phyloP scores from a whole-genome alignment of 2,888 invertebrate genomes.

The Suillia variegata region DNA sequence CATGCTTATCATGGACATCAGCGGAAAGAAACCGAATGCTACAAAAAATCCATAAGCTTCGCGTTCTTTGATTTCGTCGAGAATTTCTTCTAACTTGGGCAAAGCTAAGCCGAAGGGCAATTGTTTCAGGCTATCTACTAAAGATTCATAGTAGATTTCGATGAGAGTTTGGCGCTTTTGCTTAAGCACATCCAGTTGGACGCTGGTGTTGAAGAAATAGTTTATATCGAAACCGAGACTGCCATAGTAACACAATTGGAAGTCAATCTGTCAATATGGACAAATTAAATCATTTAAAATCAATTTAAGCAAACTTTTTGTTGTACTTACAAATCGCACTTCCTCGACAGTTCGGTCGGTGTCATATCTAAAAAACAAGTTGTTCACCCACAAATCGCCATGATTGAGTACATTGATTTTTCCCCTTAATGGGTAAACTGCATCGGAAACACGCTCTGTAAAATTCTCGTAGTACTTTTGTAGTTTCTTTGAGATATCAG shows the following conservation, averaged over 20 bases:
- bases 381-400: conserved; percentile 65
- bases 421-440: conserved; percentile 49
- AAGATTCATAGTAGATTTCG: conserved; percentile 40
- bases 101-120: conserved; percentile 36
- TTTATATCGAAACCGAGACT: conserved; percentile 60
- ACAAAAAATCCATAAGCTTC: conserved; percentile 58
- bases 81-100: conserved; percentile 44
- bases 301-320: neutral
- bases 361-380: conserved; percentile 62
- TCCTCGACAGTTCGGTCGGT: conserved; percentile 39
- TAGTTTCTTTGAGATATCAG: conserved; percentile 43
- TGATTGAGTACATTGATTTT: conserved; percentile 62
- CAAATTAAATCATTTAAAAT: neutral
- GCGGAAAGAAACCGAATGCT: conserved; percentile 55
- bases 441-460: conserved; percentile 43
- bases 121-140: conserved; percentile 40
- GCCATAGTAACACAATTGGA: conserved; percentile 57
- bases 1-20: conserved; percentile 55
- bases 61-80: conserved; percentile 44
- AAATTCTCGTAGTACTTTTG: conserved; percentile 50
- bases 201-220: conserved; percentile 59
- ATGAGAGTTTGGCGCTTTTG: conserved; percentile 45
- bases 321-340: conserved; percentile 59
- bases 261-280: conserved; percentile 50
- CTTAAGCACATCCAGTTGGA: conserved; percentile 47